Percentiles rank a stretch among this genome's conserved stretches.
phyloP scores from a whole-genome alignment of 2,888 invertebrate genomes.

The Amiota minor region DNA sequence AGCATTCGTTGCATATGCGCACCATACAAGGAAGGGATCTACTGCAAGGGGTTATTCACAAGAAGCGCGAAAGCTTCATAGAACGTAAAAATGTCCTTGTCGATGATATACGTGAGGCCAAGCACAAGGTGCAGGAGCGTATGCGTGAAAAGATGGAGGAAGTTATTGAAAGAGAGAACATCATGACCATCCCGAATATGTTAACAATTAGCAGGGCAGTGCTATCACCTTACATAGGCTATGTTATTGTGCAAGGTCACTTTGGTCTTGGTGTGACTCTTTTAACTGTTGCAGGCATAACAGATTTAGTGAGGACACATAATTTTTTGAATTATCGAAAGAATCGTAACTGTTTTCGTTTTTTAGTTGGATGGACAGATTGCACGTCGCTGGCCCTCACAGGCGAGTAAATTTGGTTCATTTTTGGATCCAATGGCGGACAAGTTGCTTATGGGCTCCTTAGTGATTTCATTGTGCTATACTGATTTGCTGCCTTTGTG shows the following conservation, averaged over 20 bases:
- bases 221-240: slow-evolving; percentile 90
- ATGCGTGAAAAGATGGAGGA: slow-evolving; percentile 85
- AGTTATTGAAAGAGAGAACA: slow-evolving; percentile 81
- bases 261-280: slow-evolving; percentile 87
- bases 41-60: slow-evolving; percentile 77
- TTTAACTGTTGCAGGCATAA: slow-evolving; percentile 88
- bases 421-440: slow-evolving; percentile 98
- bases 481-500: slow-evolving; percentile 87
- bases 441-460: slow-evolving; percentile 91
- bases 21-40: slow-evolving; percentile 74
- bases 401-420: slow-evolving; percentile 93
- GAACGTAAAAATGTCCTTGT: slow-evolving; percentile 79
- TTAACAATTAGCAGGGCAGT: slow-evolving; percentile 89
- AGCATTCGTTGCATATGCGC: slow-evolving; percentile 65
- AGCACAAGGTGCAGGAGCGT: slow-evolving; percentile 81
- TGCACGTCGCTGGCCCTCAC: slow-evolving; percentile 91
- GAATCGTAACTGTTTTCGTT: not conserved
- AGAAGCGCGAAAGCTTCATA: slow-evolving; percentile 78
- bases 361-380: slow-evolving; percentile 94
- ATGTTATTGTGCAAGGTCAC: slow-evolving; percentile 87
- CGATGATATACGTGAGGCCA: slow-evolving; percentile 82
- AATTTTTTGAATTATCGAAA: not conserved
- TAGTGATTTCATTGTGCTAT: slow-evolving; percentile 90
- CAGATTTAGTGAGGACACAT: slow-evolving; percentile 84
- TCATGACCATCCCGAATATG: slow-evolving; percentile 94